These are phyloP conservation scores for Brachypalpus laphriformis DNA, from an alignment of 2,888 invertebrate species.

Conservation along the genomic window DNA sequence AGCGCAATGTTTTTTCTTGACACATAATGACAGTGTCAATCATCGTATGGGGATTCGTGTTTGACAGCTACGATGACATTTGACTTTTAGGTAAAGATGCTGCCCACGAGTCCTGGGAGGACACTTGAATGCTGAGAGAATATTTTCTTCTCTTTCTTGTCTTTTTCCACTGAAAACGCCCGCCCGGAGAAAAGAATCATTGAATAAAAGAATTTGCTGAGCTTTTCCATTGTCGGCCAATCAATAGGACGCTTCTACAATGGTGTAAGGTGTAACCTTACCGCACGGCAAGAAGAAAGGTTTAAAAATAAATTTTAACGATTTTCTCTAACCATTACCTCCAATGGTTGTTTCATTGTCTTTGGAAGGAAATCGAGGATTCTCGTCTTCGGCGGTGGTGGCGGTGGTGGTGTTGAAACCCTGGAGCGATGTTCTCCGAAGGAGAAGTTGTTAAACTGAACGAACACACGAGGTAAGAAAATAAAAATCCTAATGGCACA, in stretches of 20 bases:
- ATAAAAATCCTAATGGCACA: conserved; percentile 66
- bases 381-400: not conserved
- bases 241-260: no score
- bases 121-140: no score
- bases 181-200: not conserved
- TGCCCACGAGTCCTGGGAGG: no score
- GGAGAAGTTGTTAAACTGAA: conserved; percentile 30
- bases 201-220: conserved; percentile 32
- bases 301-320: conserved; percentile 51
- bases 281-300: conserved; percentile 5
- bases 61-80: conserved; percentile 22
- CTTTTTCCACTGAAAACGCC: not conserved
- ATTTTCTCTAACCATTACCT: conserved; percentile 17
- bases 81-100: not conserved
- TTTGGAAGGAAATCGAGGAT: not conserved
- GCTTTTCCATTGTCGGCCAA: conserved; percentile 9
- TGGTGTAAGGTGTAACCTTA: not conserved
- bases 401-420: not conserved
- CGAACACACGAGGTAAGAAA: conserved; percentile 39
- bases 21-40: conserved; percentile 50
- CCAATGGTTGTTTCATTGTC: not conserved
- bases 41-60: conserved; percentile 8
- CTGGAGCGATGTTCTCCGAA: not conserved
- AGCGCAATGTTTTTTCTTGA: conserved; percentile 9
- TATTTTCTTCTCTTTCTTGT: not conserved